A percentile compares a stretch with the other conserved stretches of the same genome.
Evolutionary conservation across 2,888 invertebrate species (phyloP).

Genomic region (Meganola albula): DNA sequence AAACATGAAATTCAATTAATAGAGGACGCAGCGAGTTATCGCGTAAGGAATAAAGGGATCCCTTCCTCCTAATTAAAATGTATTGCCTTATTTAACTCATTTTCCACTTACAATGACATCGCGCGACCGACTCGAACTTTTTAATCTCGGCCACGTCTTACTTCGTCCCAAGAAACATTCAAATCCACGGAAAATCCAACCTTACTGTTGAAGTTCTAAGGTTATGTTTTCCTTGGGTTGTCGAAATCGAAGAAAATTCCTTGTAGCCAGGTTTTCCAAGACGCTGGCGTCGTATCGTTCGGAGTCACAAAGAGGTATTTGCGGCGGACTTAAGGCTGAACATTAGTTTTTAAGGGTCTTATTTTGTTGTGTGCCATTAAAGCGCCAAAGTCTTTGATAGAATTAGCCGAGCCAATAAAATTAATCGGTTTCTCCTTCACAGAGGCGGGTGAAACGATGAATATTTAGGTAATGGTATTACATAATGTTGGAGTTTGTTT

Average conservation of each 20-base stretch:
- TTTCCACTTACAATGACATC: conserved; percentile 76
- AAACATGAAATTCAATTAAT: conserved; percentile 78
- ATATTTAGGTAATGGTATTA: conserved; percentile 23
- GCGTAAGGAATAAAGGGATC: conserved; percentile 72
- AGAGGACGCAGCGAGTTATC: conserved; percentile 70
- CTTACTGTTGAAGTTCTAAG: conserved; percentile 20
- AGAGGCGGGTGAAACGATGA: conserved; percentile 32
- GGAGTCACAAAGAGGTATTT: conserved; percentile 76
- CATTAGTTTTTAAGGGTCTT: conserved; percentile 77
- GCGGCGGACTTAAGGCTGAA: conserved; percentile 71
- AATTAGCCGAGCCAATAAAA: conserved; percentile 70
- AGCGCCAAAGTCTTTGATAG: conserved; percentile 66
- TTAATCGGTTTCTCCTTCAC: conserved; percentile 56
- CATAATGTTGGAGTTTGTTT: conserved; percentile 27
- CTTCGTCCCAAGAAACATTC: conserved; percentile 47
- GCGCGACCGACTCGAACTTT: conserved; percentile 74
- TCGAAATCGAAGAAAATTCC: conserved; percentile 51
- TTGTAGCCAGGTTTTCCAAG: conserved; percentile 54
- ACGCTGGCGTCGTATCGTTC: conserved; percentile 50
- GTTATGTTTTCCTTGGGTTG: conserved; percentile 14
- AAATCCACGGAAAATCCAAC: conserved; percentile 19
- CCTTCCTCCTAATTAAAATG: conserved; percentile 77
- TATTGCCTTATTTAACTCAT: conserved; percentile 79
- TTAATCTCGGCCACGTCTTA: conserved; percentile 67
- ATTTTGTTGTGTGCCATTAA: conserved; percentile 73